Evolutionary conservation across 2,113 vertebrate species (phyloP).

Genomic region (Indri indri): DNA sequence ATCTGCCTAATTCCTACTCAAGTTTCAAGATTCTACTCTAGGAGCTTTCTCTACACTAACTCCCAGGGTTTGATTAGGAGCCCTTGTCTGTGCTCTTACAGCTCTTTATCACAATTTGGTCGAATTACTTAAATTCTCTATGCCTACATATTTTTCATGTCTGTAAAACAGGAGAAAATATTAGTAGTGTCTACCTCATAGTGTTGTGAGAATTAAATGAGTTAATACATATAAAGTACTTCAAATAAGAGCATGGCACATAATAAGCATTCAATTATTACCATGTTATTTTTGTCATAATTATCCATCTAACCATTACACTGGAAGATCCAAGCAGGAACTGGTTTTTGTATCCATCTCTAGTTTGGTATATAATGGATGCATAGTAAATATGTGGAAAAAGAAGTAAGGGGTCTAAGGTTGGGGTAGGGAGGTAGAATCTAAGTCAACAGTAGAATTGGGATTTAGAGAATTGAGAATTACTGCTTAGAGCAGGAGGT

Average conservation of each 20-base stretch:
- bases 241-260: neutral
- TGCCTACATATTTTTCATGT: neutral
- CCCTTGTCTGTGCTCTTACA: neutral
- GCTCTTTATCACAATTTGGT: constrained; percentile 17
- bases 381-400: neutral
- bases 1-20: constrained; percentile 32
- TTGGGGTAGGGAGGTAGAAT: neutral
- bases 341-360: neutral
- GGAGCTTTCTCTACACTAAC: neutral
- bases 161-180: constrained; percentile 42
- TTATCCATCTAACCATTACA: neutral
- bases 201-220: neutral
- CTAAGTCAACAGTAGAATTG: neutral
- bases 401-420: constrained; percentile 30
- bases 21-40: constrained; percentile 29
- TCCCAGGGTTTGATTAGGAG: neutral
- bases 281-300: constrained; percentile 16
- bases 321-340: neutral
- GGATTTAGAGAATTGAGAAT: constrained; percentile 8
- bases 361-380: neutral
- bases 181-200: neutral
- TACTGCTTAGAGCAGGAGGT: neutral
- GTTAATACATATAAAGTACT: constrained; percentile 1
- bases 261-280: neutral
- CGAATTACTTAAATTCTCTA: neutral